phyloP scores from a whole-genome alignment of 2,113 vertebrate species.

The Ochotona curzoniae region DNA sequence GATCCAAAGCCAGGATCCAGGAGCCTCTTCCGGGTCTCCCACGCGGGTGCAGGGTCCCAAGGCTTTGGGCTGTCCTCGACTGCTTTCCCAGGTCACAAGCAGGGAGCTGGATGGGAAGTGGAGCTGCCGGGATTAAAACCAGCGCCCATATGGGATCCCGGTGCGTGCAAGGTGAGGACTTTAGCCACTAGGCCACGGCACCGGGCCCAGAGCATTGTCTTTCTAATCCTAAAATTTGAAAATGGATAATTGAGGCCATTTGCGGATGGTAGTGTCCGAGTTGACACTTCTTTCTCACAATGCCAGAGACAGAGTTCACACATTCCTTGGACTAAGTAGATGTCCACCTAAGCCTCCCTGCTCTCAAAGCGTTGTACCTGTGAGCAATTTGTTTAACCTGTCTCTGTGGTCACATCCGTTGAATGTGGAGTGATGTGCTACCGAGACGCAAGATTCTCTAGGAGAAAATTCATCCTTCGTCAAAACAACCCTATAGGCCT shows the following conservation, averaged over 20 bases:
- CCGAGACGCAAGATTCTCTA: slow-evolving; percentile 1
- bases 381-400: background rate
- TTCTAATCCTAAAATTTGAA: slow-evolving; percentile 2
- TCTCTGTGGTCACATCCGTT: background rate
- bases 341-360: background rate
- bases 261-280: background rate
- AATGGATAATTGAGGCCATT: background rate
- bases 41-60: no score
- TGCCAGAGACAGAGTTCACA: background rate
- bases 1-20: no score
- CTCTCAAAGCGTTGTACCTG: background rate
- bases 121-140: no score
- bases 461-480: slow-evolving; percentile 43
- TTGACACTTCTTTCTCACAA: background rate
- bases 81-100: no score
- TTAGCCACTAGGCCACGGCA: no score
- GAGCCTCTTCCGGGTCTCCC: no score
- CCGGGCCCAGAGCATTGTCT: background rate
- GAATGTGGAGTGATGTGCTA: background rate
- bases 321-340: background rate
- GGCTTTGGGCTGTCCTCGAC: no score
- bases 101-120: no score
- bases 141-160: no score
- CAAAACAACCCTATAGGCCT: slow-evolving; percentile 9
- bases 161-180: no score